Evolutionary conservation across 2,888 invertebrate genomes (phyloP), one percentile per base, ranked within the genome.

Genomic region (Lucinisca nassula): DNA sequence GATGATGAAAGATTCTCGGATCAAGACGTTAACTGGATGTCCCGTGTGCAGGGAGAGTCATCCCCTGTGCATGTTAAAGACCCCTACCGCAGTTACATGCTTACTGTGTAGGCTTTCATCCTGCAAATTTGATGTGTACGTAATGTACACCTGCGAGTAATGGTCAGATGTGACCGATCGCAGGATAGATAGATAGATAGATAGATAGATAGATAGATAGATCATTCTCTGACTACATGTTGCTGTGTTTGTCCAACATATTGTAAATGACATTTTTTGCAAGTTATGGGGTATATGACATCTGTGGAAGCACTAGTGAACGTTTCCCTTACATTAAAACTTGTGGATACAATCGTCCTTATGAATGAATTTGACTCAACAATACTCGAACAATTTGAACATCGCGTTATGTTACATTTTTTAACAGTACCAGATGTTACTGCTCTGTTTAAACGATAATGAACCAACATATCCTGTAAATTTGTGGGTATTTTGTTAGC

Each of bases 331-430:
- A 51, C 10, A 14, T 51, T 51, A 4, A 17, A 10, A 17, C 51
- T 51, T 51, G 21, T 12, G 21, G 10, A 17, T 3, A 51, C 10
- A 51, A 4, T n/a, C 21, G 51, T 30, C 1, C 30, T 35, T 27
- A 21, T 51, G n/a, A 73, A 80, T 37, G 55, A 55, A 24, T 80
- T 80, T 74, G 80, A 58, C 8, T 35, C 10, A 17, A 40, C 80
- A 12, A 58, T 37, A 37, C 49, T 80, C 51, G 51, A 37, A 55
- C 24, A 73, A 30, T 80, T 73, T 32, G 27, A 17, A 0, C 24
- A 38, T 21, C 27, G 40, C 10, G 80, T 49, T 49, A 32, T 80
- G 6, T 51, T 73, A 51, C 51, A 51, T 51, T 51, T 51, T 51
- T 12, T 21, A 51, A 51, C 10, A 51, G 51, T 51, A 51, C 51